Base-by-base conservation (phyloP, 1,140 invertebrate genomes). In the Oedothorax gibbosus region DNA sequence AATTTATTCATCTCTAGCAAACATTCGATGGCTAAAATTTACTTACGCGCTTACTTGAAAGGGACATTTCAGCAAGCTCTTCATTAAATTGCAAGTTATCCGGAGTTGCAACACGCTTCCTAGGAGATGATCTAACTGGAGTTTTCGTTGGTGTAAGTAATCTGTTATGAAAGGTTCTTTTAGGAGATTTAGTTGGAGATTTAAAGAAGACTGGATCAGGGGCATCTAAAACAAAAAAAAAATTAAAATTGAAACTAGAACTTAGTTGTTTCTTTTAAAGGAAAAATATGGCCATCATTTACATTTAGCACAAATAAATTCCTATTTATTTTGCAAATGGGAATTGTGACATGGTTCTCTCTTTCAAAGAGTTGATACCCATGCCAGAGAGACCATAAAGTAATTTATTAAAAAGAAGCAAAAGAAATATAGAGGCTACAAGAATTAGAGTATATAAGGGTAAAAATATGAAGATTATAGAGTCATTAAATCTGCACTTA, bases 121-220 rank as follows among this genome's bases (percentile, higher is more conserved):
- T 8, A 51, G 77, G 77, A 21, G 77, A 79, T 68, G 77, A 79
- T 54, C 77, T 62, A 35, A 57, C 64, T 21, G 65, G 77, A 56
- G 62, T 68, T 71, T 49, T 71, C 53, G 60, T 12, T 15, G 77
- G 77, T 15, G 77, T 51, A 8, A 18, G 56, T 18, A 68, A 57
- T 79, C 77, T 79, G 14, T 11, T 18, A 54, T 57, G 21, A 49
- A 49, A 9, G 15, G 15, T 18, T 0, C 8, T 8, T 49, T 79
- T 79, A 15, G 66, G 66, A 4, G 77, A 79, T 21, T 79, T 79
- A 4, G 77, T 79, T 9, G 77, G 77, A 2, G 77, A 68, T 68
- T 79, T 79, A 79, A 79, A 79, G 35, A 79, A 79, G 9, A 79
- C 64, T 35, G 62, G 77, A 79, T 79, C 77, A 18, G 77, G 18